Evolutionary conservation across 2,888 invertebrate species (phyloP).

Genomic region (Pantelozetes paolii): DNA sequence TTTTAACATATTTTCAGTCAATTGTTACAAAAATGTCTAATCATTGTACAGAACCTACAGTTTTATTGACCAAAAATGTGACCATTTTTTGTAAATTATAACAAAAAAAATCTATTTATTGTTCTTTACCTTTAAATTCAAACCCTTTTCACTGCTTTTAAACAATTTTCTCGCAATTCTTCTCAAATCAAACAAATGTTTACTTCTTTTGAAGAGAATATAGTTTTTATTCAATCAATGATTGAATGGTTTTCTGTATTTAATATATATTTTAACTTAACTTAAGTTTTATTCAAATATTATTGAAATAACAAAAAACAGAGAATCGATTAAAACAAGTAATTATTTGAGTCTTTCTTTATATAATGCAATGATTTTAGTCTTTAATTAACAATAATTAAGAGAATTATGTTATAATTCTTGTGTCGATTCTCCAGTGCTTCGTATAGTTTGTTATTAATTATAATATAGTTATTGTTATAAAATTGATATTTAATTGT

Average conservation of each 20-base stretch:
- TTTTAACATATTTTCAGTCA: neutral
- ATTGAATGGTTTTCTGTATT: neutral
- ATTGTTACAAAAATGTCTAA: conserved; percentile 21
- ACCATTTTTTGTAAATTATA: neutral
- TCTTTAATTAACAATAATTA: neutral
- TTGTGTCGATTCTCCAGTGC: neutral
- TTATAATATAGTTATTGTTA: conserved; percentile 18
- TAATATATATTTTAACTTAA: neutral
- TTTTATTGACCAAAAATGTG: conserved; percentile 3
- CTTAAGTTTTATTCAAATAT: neutral
- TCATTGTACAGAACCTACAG: neutral
- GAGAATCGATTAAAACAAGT: neutral
- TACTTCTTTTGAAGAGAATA: neutral
- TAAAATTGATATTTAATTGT: neutral
- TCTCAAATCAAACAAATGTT: neutral
- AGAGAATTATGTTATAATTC: no score
- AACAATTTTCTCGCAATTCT: neutral
- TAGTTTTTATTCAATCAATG: no score
- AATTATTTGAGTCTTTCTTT: no score
- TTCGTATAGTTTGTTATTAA: neutral
- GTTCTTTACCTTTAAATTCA: neutral
- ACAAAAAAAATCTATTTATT: neutral
- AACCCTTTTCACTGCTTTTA: neutral
- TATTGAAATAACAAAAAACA: neutral
- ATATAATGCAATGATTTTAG: neutral